Conservation (phyloP, 2,113 vertebrate genomes). For the Microcebus ravelobensis region DNA sequence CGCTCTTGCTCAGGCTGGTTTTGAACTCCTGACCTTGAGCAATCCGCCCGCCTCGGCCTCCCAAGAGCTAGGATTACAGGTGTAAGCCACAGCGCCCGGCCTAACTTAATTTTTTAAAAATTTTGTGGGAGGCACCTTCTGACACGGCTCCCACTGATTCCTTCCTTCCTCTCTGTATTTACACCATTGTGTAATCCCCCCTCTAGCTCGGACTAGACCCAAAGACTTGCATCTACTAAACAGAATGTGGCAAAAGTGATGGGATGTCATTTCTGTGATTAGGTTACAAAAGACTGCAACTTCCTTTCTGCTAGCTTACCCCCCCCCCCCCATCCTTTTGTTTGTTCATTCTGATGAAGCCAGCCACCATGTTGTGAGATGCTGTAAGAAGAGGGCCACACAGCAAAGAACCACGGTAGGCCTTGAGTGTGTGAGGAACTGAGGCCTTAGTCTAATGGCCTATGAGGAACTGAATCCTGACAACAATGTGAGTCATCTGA, state of each 20-base stretch:
- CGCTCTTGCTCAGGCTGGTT: too few species aligned
- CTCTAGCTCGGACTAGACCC: background rate
- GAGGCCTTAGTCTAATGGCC: background rate
- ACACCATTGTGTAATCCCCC: background rate
- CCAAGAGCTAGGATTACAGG: too few species aligned
- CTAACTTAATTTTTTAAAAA: conserved; percentile 26
- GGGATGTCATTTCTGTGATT: background rate
- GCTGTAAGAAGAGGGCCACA: background rate
- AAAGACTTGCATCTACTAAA: background rate
- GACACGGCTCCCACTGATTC: background rate
- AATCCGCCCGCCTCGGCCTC: too few species aligned
- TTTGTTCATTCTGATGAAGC: background rate
- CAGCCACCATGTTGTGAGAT: background rate
- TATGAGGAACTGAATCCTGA: background rate
- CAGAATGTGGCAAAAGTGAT: background rate
- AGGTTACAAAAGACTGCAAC: background rate
- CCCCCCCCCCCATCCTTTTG: background rate
- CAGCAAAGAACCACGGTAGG: background rate
- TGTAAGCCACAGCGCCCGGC: too few species aligned
- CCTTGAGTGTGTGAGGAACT: background rate
- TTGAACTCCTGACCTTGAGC: too few species aligned
- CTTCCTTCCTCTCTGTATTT: background rate
- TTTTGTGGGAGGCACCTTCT: conserved; percentile 14
- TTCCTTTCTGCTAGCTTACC: background rate
- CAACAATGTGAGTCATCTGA: background rate